Percentiles rank a stretch among this genome's conserved stretches.
Conservation (phyloP, 2,797 vertebrate genomes). For the Myripristis jacobus region DNA sequence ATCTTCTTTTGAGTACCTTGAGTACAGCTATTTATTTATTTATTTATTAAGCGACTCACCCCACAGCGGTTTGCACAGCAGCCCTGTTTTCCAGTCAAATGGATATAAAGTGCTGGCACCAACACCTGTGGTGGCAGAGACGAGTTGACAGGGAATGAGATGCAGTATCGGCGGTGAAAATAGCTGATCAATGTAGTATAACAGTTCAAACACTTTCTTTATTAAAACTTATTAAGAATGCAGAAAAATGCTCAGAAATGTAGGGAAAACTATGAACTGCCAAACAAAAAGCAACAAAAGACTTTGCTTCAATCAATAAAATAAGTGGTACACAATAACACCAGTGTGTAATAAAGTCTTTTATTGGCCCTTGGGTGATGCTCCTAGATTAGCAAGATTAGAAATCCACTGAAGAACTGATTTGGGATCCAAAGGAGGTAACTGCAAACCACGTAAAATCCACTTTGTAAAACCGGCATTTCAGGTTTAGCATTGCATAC, state of each 20-base stretch:
- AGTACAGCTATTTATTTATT: neutral
- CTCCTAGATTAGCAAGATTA: no score
- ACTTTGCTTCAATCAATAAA: no score
- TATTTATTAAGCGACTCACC: slow-evolving; percentile 84
- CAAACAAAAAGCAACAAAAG: no score
- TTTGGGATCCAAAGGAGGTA: neutral
- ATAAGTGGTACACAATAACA: no score
- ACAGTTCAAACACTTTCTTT: no score
- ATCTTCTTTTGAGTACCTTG: neutral
- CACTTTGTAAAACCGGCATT: neutral
- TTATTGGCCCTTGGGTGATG: no score
- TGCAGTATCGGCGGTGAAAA: neutral
- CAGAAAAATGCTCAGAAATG: no score
- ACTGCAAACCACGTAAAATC: neutral
- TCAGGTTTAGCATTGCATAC: neutral
- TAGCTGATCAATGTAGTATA: no score
- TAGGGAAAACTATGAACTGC: no score
- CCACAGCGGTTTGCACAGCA: slow-evolving; percentile 89
- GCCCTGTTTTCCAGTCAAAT: slow-evolving; percentile 81
- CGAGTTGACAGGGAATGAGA: neutral
- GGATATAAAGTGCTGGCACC: slow-evolving; percentile 85
- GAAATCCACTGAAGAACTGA: neutral
- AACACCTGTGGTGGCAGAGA: slow-evolving; percentile 77
- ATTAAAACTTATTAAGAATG: no score
- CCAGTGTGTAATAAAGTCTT: no score